phyloP scores from a whole-genome alignment of 53 echinoderm and acorn worm species.

The Zoroaster sp. region DNA sequence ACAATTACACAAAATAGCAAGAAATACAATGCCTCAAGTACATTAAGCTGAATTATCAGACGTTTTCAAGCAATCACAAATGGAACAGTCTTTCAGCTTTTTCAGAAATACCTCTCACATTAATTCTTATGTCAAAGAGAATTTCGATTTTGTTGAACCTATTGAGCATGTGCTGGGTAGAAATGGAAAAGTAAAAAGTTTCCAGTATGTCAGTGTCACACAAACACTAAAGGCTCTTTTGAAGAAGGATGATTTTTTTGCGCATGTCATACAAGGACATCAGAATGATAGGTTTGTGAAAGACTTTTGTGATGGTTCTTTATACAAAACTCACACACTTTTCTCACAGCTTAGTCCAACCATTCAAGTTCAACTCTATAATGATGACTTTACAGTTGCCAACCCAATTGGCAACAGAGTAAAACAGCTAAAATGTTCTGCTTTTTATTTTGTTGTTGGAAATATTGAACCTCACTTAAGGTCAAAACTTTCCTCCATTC shows the following conservation, averaged over 20 bases:
- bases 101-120: not conserved
- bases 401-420: conserved; percentile 41
- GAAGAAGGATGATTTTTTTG: conserved; percentile 31
- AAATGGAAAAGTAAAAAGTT: not conserved
- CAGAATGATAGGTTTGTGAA: not conserved
- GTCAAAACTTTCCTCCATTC: conserved; percentile 49
- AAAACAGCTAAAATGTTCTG: conserved; percentile 19
- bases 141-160: conserved; percentile 40
- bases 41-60: not conserved
- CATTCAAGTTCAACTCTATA: conserved; percentile 53
- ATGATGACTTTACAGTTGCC: too few species aligned
- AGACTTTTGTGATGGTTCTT: conserved; percentile 52
- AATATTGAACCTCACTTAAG: conserved; percentile 32
- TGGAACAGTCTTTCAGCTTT: conserved; percentile 14
- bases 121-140: conserved; percentile 15
- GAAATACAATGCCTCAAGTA: not conserved
- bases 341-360: not conserved
- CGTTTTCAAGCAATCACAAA: not conserved
- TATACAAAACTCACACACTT: not conserved
- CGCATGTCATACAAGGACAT: conserved; percentile 52
- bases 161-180: conserved; percentile 25
- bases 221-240: conserved; percentile 27
- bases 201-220: conserved; percentile 54
- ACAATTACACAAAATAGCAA: not conserved
- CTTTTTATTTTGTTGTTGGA: conserved; percentile 1